These are phyloP conservation scores for Saimiri boliviensis DNA, from an alignment of 2,113 vertebrate species.

Conservation along the genomic window DNA sequence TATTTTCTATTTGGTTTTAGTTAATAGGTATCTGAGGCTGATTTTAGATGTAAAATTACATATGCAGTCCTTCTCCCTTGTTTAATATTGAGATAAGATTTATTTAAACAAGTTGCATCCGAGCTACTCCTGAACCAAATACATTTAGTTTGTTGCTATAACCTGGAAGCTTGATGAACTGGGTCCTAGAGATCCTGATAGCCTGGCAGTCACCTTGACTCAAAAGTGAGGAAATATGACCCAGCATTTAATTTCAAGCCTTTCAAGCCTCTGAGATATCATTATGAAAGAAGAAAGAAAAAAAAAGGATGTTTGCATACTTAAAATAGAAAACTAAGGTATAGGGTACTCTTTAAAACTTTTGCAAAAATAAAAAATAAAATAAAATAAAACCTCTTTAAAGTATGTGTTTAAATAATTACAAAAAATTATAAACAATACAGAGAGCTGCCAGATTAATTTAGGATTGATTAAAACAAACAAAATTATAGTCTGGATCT, in stretches of 20 bases:
- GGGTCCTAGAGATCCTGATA: neutral
- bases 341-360: neutral
- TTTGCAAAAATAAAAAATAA: neutral
- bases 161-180: neutral
- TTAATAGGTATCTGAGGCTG: neutral
- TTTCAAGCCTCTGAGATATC: neutral
- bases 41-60: neutral
- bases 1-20: neutral
- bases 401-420: neutral
- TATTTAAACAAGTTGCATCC: neutral
- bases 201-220: neutral
- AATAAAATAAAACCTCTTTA: no score
- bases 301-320: neutral
- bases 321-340: neutral
- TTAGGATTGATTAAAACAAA: neutral
- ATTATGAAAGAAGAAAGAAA: neutral
- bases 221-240: neutral
- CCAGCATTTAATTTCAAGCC: neutral
- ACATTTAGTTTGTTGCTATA: neutral
- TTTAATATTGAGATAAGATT: neutral
- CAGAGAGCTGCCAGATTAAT: neutral
- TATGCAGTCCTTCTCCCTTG: neutral
- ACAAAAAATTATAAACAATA: neutral
- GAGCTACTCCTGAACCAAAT: neutral
- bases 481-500: neutral